These are phyloP conservation scores for Hydrozoanthus gracilis DNA, from an alignment of 92 coral and sea anemone genomes.

Conservation along the genomic window DNA sequence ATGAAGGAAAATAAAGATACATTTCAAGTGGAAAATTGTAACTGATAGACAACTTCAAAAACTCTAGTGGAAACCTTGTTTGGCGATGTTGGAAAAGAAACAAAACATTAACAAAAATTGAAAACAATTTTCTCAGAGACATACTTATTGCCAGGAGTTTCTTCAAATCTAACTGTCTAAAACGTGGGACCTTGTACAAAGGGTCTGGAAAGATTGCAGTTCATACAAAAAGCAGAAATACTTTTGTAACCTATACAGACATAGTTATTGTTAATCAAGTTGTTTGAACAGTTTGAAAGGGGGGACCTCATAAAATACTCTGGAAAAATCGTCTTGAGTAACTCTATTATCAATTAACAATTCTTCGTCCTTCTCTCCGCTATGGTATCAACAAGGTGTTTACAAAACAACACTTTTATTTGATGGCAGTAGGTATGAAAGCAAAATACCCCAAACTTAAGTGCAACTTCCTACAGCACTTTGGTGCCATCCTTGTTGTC, in stretches of 20 bases:
- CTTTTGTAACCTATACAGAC: background rate
- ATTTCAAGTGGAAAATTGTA: background rate
- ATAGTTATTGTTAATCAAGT: background rate
- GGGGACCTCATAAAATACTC: background rate
- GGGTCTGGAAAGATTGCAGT: background rate
- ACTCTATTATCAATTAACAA: background rate
- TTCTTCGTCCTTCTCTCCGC: constrained; percentile 2
- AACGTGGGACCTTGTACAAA: too few species aligned
- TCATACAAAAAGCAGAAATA: background rate
- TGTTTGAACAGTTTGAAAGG: background rate
- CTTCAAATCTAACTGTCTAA: too few species aligned
- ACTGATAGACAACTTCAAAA: background rate
- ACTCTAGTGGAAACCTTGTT: background rate
- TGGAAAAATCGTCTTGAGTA: background rate
- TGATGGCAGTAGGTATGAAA: background rate
- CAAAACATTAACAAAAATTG: background rate
- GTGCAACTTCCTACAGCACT: background rate
- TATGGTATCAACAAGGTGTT: background rate
- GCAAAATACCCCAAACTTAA: background rate
- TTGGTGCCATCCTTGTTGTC: too few species aligned
- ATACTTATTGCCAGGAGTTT: background rate
- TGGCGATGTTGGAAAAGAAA: background rate
- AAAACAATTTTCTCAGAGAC: background rate
- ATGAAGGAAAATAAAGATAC: background rate
- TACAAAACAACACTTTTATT: constrained; percentile 2